phyloP scores from a whole-genome alignment of 2,888 invertebrate genomes.

The Napeogenes sylphis region DNA sequence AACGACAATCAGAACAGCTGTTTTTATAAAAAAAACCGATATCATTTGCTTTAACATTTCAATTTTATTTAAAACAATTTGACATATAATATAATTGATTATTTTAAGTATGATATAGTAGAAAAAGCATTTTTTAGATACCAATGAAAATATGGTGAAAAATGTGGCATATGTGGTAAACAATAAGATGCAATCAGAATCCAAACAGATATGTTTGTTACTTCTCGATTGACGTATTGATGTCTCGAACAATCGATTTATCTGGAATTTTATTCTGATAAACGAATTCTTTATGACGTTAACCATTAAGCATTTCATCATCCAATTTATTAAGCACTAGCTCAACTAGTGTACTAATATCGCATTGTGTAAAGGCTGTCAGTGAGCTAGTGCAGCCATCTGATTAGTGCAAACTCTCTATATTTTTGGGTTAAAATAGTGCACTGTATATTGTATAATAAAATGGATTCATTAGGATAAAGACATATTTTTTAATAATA shows the following conservation, averaged over 20 bases:
- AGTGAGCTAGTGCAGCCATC: no score
- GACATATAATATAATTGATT: no score
- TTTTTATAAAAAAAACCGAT: slow-evolving; percentile 27
- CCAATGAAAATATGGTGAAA: neutral
- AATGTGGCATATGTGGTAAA: slow-evolving; percentile 17
- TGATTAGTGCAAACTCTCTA: no score
- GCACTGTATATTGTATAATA: no score
- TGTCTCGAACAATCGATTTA: slow-evolving; percentile 22
- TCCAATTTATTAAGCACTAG: no score
- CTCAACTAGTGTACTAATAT: no score
- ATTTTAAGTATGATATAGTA: no score
- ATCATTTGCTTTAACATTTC: neutral
- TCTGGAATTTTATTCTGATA: neutral
- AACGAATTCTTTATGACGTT: neutral
- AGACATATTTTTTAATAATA: neutral
- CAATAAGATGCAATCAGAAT: slow-evolving; percentile 12
- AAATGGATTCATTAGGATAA: neutral
- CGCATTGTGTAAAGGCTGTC: no score
- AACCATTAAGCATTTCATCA: no score
- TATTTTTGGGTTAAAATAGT: no score
- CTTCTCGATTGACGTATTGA: slow-evolving; percentile 20
- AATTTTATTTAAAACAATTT: no score
- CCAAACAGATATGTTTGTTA: slow-evolving; percentile 22
- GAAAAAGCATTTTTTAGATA: no score
- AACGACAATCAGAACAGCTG: slow-evolving; percentile 29